These are phyloP conservation scores for Thaumetopoea pityocampa DNA, from an alignment of 1,140 invertebrate species.

Conservation along the genomic window DNA sequence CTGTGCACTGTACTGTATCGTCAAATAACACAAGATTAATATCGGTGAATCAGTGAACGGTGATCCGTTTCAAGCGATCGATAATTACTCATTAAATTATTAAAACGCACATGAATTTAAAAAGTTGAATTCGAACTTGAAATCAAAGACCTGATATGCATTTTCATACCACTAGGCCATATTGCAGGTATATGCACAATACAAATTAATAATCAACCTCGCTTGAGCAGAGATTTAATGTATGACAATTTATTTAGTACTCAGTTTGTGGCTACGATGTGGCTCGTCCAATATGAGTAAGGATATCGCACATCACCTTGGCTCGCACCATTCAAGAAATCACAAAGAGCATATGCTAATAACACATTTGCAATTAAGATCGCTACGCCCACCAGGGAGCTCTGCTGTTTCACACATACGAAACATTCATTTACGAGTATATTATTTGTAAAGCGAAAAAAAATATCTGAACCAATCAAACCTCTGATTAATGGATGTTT, in stretches of 20 bases:
- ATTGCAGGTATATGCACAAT: constrained; percentile 3
- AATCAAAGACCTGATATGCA: too few species aligned
- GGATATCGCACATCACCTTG: constrained; percentile 47
- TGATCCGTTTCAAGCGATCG: too few species aligned
- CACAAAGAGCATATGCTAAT: constrained; percentile 68
- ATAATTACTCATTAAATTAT: too few species aligned
- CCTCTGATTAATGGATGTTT: constrained; percentile 9
- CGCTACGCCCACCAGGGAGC: constrained; percentile 50
- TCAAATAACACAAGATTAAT: too few species aligned
- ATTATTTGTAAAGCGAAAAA: constrained; percentile 17
- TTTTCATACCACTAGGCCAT: too few species aligned
- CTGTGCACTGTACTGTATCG: too few species aligned
- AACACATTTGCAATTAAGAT: constrained; percentile 70
- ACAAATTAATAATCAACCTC: not conserved
- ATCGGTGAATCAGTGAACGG: too few species aligned
- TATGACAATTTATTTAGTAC: constrained; percentile 15
- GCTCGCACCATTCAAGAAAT: constrained; percentile 42
- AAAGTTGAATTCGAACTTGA: too few species aligned
- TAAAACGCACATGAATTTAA: too few species aligned
- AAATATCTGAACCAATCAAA: constrained; percentile 7
- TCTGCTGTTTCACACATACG: constrained; percentile 49
- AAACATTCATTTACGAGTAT: constrained; percentile 21
- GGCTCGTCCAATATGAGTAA: constrained; percentile 30
- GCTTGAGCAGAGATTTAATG: not conserved
- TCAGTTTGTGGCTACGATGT: constrained; percentile 19